phyloP scores from a whole-genome alignment of 1,140 invertebrate genomes.

The Eulimnadia texana region DNA sequence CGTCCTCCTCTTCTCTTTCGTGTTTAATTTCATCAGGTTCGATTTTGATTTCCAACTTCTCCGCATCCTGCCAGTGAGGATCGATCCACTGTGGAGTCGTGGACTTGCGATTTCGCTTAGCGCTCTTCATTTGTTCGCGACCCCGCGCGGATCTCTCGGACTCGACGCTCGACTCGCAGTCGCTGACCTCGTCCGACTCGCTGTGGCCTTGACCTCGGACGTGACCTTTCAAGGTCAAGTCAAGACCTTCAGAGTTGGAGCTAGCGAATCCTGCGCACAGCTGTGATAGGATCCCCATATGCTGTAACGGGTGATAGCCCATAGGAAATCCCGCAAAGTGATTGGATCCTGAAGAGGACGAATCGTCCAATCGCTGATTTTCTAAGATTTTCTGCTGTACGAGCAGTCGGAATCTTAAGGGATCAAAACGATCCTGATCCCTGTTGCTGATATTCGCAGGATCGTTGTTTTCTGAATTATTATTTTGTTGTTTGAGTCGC shows the following conservation, averaged over 20 bases:
- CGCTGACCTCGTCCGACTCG: slow-evolving; percentile 1
- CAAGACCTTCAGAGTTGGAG: neutral
- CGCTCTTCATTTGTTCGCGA: slow-evolving; percentile 31
- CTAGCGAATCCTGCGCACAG: neutral
- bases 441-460: neutral
- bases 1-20: neutral
- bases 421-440: slow-evolving; percentile 47
- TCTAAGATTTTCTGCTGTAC: slow-evolving; percentile 73
- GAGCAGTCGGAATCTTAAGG: slow-evolving; percentile 71
- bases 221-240: neutral
- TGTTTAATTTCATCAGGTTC: neutral
- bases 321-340: neutral
- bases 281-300: slow-evolving; percentile 4
- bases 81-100: slow-evolving; percentile 93
- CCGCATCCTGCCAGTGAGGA: slow-evolving; percentile 37
- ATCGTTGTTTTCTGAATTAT: neutral
- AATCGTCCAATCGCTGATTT: too few species aligned
- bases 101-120: slow-evolving; percentile 55
- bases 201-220: neutral
- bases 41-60: slow-evolving; percentile 35
- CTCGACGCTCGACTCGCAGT: slow-evolving; percentile 22
- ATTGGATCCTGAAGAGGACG: slow-evolving; percentile 1
- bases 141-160: slow-evolving; percentile 23
- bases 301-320: slow-evolving; percentile 11
- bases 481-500: slow-evolving; percentile 65